Percentiles rank a stretch among this genome's conserved stretches.
These are phyloP conservation scores for Malurus melanocephalus DNA, from an alignment of 2,113 vertebrate genomes.

Conservation along the genomic window DNA sequence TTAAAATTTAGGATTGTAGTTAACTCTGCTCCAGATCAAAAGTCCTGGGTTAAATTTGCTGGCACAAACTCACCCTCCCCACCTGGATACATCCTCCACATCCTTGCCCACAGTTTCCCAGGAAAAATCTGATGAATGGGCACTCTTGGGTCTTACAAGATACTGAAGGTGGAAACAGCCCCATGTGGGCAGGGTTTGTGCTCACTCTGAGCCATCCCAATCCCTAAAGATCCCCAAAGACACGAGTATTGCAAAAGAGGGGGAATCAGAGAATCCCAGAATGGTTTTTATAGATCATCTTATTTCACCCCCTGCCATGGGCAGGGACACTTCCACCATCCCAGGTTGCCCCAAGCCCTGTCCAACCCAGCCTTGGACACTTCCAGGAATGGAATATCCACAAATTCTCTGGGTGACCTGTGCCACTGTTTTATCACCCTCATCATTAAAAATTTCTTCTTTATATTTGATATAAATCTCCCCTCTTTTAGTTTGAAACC, in stretches of 20 bases:
- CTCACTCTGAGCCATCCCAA: neutral
- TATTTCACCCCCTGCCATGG: rapidly evolving
- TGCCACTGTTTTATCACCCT: neutral
- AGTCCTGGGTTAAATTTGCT: neutral
- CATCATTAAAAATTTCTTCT: too few relatives aligned
- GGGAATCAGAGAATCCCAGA: neutral
- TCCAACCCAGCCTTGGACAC: rapidly evolving
- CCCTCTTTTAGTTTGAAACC: neutral
- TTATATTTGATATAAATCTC: neutral
- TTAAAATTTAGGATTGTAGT: neutral
- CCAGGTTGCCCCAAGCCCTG: neutral
- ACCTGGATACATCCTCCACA: neutral
- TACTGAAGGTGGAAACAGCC: neutral
- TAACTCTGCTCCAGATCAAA: neutral
- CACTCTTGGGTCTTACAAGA: neutral
- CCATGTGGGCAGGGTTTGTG: neutral
- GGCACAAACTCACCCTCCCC: neutral
- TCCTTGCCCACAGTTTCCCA: neutral
- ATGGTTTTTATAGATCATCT: neutral
- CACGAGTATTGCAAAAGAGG: neutral
- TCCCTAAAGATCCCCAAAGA: neutral
- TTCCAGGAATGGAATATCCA: neutral
- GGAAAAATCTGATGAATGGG: neutral
- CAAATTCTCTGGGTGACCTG: neutral
- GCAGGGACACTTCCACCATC: neutral